These are phyloP conservation scores for Kryptolebias marmoratus DNA, from an alignment of 2,113 vertebrate species.

Conservation along the genomic window DNA sequence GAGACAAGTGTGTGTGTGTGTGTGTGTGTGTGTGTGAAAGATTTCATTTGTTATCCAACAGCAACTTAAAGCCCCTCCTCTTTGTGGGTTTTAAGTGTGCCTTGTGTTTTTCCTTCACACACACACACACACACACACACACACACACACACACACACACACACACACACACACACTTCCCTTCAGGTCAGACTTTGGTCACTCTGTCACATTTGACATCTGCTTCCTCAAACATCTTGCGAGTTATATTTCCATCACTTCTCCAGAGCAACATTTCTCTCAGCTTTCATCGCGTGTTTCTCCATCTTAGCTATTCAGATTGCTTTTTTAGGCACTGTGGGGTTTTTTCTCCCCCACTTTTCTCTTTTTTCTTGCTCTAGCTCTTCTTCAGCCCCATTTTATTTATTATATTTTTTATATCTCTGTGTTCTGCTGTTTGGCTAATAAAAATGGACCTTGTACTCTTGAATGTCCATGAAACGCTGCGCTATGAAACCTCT, in stretches of 20 bases:
- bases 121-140: constrained; percentile 22
- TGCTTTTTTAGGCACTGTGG: no score
- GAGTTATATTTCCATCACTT: background rate
- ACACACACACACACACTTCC: constrained; percentile 13
- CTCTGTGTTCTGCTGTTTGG: no score
- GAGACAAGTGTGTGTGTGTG: background rate
- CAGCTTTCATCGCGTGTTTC: background rate
- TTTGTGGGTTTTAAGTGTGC: constrained; percentile 44
- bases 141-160: constrained; percentile 26
- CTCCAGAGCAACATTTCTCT: background rate
- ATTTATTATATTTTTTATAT: no score
- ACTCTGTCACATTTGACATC: constrained; percentile 19
- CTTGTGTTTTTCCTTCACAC: constrained; percentile 43
- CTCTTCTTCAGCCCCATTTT: no score
- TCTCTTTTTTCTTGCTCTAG: no score
- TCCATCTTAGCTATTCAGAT: no score
- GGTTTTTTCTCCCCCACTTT: no score
- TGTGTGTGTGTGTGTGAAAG: constrained; percentile 20
- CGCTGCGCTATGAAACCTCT: no score
- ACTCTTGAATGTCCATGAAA: no score
- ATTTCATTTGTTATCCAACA: constrained; percentile 42
- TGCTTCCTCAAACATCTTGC: constrained; percentile 1
- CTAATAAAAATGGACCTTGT: no score
- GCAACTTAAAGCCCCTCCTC: constrained; percentile 21
- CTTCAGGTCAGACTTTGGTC: constrained; percentile 49